Percentiles rank a stretch among this genome's conserved stretches.
Conservation (phyloP, 2,113 vertebrate genomes). For the Anhinga anhinga region DNA sequence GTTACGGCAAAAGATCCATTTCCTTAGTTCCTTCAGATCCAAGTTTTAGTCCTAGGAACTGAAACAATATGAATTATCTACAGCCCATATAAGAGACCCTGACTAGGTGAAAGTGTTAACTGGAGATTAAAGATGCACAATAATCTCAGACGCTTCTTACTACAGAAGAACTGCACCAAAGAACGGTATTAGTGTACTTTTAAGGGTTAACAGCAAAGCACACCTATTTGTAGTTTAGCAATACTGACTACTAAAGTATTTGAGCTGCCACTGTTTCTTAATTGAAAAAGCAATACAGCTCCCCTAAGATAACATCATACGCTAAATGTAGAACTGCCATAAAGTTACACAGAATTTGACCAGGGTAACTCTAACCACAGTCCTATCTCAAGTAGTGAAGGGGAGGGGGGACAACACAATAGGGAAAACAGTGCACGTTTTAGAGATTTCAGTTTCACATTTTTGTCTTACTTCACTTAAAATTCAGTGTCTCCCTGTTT, state of each 20-base stretch:
- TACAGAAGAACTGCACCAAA: not conserved
- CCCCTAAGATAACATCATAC: not conserved
- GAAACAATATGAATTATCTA: not conserved
- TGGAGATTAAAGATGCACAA: not conserved
- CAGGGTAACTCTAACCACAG: not conserved
- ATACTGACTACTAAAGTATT: not conserved
- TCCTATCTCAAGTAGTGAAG: not conserved
- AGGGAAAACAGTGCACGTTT: not conserved
- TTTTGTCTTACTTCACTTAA: not conserved
- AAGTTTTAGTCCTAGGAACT: not conserved
- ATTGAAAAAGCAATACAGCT: not conserved
- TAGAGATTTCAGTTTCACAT: not conserved
- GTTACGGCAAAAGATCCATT: not conserved
- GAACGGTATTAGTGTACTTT: not conserved
- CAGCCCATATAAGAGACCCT: not conserved
- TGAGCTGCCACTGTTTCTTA: not conserved
- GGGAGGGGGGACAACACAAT: not conserved
- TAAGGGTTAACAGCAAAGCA: not conserved
- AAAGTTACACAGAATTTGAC: not conserved
- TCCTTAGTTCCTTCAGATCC: not conserved
- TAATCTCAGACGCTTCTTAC: not conserved
- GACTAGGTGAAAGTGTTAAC: not conserved
- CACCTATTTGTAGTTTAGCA: not conserved
- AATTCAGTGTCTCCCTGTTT: not conserved
- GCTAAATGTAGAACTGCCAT: not conserved